A percentile compares a stretch with the other conserved stretches of the same genome.
These are phyloP conservation scores for Reticulitermes lucifugus DNA, from an alignment of 2,888 invertebrate species.

Conservation along the genomic window DNA sequence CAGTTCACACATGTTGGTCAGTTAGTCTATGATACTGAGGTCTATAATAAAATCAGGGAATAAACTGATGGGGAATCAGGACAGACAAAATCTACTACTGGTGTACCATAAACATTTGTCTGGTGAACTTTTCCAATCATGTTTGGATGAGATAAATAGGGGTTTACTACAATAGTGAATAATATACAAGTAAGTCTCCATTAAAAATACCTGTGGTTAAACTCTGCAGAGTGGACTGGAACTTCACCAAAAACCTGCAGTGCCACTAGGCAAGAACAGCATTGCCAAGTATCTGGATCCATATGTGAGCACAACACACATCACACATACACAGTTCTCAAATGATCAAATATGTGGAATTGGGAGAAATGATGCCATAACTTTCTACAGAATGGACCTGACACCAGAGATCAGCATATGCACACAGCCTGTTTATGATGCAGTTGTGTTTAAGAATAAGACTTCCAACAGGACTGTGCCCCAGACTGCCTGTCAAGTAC, in stretches of 20 bases:
- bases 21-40: too few relatives aligned
- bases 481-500: neutral
- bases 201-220: too few relatives aligned
- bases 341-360: constrained; percentile 57
- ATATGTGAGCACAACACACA: constrained; percentile 61
- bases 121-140: too few relatives aligned
- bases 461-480: constrained; percentile 39
- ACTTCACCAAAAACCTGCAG: constrained; percentile 61
- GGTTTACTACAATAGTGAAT: too few relatives aligned
- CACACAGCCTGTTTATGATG: constrained; percentile 55
- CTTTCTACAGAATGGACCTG: constrained; percentile 1
- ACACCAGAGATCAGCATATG: constrained; percentile 53
- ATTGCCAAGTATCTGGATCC: constrained; percentile 62
- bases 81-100: too few relatives aligned
- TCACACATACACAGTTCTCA: constrained; percentile 60
- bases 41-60: too few relatives aligned
- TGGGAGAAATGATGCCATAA: constrained; percentile 61
- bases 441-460: constrained; percentile 54
- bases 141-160: too few relatives aligned
- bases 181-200: too few relatives aligned
- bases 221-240: constrained; percentile 54
- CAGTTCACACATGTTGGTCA: too few relatives aligned
- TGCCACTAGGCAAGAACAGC: constrained; percentile 60
- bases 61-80: too few relatives aligned
- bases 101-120: too few relatives aligned